Conservation (phyloP, 2,888 invertebrate species). For the Melieria crassipennis region DNA sequence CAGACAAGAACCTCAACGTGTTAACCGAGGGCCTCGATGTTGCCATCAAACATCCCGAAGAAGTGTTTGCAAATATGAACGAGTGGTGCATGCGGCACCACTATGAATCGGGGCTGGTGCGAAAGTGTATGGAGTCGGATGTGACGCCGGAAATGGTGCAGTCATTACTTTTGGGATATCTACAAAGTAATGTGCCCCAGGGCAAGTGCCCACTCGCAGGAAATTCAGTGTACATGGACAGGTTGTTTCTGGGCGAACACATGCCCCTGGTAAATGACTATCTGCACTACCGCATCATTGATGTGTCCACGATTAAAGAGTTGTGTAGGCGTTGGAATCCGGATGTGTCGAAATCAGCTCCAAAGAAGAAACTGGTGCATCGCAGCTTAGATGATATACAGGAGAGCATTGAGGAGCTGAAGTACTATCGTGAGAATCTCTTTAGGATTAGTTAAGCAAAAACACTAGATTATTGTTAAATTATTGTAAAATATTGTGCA, state of each 20-base stretch:
- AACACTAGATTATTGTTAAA: not conserved
- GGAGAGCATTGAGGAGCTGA: conserved; percentile 86
- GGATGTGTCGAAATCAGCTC: conserved; percentile 68
- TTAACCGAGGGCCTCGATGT: conserved; percentile 80
- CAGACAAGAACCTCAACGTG: conserved; percentile 80
- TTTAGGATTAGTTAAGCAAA: conserved; percentile 63
- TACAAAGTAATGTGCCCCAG: conserved; percentile 68
- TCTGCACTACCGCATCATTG: conserved; percentile 91
- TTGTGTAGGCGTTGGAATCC: conserved; percentile 82
- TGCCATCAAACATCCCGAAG: conserved; percentile 80
- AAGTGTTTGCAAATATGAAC: conserved; percentile 79
- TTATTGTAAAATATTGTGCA: not conserved
- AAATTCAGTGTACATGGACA: conserved; percentile 88
- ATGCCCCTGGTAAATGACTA: conserved; percentile 81
- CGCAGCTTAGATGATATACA: conserved; percentile 84
- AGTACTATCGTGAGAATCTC: conserved; percentile 77
- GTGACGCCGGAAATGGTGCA: conserved; percentile 77
- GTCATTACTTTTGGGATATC: conserved; percentile 74
- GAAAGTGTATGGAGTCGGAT: conserved; percentile 76
- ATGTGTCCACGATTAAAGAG: conserved; percentile 92
- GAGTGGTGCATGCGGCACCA: conserved; percentile 87
- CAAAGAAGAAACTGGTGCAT: conserved; percentile 75
- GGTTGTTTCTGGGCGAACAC: conserved; percentile 80
- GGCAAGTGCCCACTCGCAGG: conserved; percentile 84
- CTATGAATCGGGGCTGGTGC: conserved; percentile 83